Base-by-base conservation (phyloP, 2,888 invertebrate genomes). In the Gasteruption jaculator region DNA sequence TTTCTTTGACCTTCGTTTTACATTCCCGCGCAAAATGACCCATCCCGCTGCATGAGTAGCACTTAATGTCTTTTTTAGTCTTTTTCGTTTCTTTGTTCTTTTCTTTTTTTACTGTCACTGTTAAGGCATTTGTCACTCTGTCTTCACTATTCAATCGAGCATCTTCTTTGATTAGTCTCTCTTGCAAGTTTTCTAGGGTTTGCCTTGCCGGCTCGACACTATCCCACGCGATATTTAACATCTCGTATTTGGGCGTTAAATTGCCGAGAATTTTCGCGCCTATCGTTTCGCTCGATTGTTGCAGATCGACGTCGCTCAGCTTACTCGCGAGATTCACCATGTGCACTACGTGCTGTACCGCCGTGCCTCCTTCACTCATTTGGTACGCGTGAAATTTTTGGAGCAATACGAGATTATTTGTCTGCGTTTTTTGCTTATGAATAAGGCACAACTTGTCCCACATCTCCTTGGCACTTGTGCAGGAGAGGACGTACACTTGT, bases 201-300 rank as follows among this genome's bases (percentile, higher is more conserved):
- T 43, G 43, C 6, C 25, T 24, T 7, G 30, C 38, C 4, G 33
- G 38, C 4, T 38, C 38, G 10, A 38, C 38, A 36, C 38, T 38
- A n/a, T 38, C 38, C 38, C 38, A 38, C 5, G 38, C 48, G 11
- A 43, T 11, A n/a, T n/a, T n/a, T n/a, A n/a, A n/a, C n/a, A n/a
- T n/a, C n/a, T n/a, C n/a, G n/a, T n/a, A n/a, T n/a, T n/a, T n/a
- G n/a, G n/a, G n/a, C n/a, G 48, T 43, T 40, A 48, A 31, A 40
- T 43, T 48, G 6, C 40, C 48, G 18, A 48, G 31, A 14, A 39
- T 36, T 40, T 46, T 48, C 19, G 46, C 44, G 12, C 37, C 30
- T 22, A 44, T 22, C 16, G 44, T 22, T 12, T 10, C 11, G 7
- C 24, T 21, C 11, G 42, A 20, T 18, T 39, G 30, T 20, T 19